Evolutionary conservation across 2,113 vertebrate genomes (phyloP), one percentile per base, ranked within the genome.

Genomic region (Cyanistes caeruleus): DNA sequence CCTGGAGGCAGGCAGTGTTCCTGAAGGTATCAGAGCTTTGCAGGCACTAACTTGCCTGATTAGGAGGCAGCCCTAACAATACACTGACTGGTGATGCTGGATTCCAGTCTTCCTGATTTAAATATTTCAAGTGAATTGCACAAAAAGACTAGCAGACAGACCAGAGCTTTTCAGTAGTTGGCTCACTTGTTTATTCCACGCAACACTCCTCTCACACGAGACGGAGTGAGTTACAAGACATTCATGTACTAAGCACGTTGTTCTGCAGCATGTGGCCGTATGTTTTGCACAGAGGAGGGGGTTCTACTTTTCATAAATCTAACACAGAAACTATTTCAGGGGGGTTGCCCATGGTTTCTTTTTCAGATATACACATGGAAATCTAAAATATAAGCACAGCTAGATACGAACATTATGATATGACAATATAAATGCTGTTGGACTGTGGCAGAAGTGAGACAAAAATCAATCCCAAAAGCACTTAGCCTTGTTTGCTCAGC

Each of bases 401-500:
- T 80, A 76, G 80, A 56, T 43, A 62, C 9, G 28, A 86, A 52
- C 31, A 49, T 51, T 67, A 59, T 16, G 19, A 30, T 44, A 33
- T 33, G 24, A 48, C 33, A 39, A 17, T 68, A 70, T 64, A 60
- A 92, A 70, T 7, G 19, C 73, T 46, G 15, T 59, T 82, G 44
- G 59, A 68, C 65, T 82, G 59, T 63, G 41, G 31, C n/a, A 95
- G 43, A 58, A 86, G 39, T 44, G 49, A 65, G 68, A 73, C n/a
- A 82, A 91, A 92, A 95, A 83, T 62, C 55, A 74, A 44, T 70
- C 33, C 56, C 70, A 74, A 72, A 69, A 85, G 39, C 79, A 67
- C 87, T 63, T 84, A 65, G 63, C 30, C 91, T 70, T 94, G 67
- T 62, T 93, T 83, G 43, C 64, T 92, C 72, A 91, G 82, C 60